These are phyloP conservation scores for Tragopan temminckii DNA, from an alignment of 2,797 vertebrate species.

Conservation along the genomic window DNA sequence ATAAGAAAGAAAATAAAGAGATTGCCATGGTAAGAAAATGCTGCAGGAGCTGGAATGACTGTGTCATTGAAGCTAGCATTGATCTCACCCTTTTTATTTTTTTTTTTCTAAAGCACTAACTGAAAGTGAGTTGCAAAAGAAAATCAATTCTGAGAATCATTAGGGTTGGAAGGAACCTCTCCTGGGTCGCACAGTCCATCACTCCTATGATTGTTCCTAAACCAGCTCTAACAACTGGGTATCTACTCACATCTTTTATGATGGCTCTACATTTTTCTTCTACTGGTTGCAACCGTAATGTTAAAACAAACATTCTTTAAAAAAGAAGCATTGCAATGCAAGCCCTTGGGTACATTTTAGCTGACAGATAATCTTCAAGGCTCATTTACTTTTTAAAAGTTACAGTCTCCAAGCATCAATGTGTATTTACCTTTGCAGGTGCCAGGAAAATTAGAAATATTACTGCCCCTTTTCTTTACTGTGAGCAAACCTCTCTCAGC, in stretches of 20 bases:
- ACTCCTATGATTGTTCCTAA: conserved; percentile 72
- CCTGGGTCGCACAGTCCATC: conserved; percentile 62
- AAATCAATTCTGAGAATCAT: conserved; percentile 71
- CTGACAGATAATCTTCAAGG: conserved; percentile 65
- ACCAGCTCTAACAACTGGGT: conserved; percentile 67
- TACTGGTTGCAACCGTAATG: conserved; percentile 24
- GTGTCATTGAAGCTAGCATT: conserved; percentile 71
- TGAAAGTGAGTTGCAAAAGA: conserved; percentile 76
- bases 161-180: conserved; percentile 68
- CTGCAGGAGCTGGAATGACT: conserved; percentile 53
- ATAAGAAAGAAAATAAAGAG: conserved; percentile 48
- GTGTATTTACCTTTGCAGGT: conserved; percentile 26
- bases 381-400: conserved; percentile 66
- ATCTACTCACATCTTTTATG: conserved; percentile 44
- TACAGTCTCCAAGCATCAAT: background rate
- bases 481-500: background rate
- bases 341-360: conserved; percentile 50
- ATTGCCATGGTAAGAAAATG: conserved; percentile 29
- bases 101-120: conserved; percentile 64
- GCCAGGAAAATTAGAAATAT: conserved; percentile 28
- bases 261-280: conserved; percentile 43
- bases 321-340: conserved; percentile 40
- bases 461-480: background rate
- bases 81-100: conserved; percentile 51
- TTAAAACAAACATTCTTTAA: conserved; percentile 66